Conservation (phyloP, 2,113 vertebrate genomes). For the Polypterus senegalus region DNA sequence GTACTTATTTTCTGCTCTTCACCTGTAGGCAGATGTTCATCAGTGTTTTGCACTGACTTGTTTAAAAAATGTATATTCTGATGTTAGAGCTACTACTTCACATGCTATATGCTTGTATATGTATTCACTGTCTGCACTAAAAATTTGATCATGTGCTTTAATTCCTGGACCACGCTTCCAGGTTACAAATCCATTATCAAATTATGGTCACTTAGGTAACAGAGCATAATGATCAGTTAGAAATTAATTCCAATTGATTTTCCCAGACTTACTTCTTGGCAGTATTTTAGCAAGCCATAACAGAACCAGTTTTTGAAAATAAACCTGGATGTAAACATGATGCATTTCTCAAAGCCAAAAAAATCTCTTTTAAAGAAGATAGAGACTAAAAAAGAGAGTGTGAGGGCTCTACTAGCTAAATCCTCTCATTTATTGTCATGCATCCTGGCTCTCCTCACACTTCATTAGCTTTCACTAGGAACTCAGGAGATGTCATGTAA, state of each 20-base stretch:
- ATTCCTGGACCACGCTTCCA: constrained; percentile 13
- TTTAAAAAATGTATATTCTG: too few relatives aligned
- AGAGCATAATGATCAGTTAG: constrained; percentile 27
- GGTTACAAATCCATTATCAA: constrained; percentile 28
- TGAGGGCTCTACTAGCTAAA: not conserved
- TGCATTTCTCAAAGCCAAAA: constrained; percentile 3
- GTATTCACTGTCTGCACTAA: too few relatives aligned
- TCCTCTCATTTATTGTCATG: constrained; percentile 10
- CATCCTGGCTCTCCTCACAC: constrained; percentile 2
- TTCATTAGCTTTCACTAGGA: constrained; percentile 16
- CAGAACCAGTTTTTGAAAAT: constrained; percentile 29
- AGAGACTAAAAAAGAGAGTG: not conserved
- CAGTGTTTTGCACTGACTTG: too few relatives aligned
- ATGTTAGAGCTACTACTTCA: too few relatives aligned
- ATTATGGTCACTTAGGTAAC: constrained; percentile 34
- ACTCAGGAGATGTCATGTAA: constrained; percentile 6
- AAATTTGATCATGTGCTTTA: constrained; percentile 22
- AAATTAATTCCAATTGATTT: constrained; percentile 41
- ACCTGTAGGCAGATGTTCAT: too few relatives aligned
- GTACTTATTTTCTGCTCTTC: too few relatives aligned
- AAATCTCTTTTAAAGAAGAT: not conserved
- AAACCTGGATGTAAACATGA: constrained; percentile 19
- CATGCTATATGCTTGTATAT: too few relatives aligned
- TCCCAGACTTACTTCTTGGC: constrained; percentile 16
- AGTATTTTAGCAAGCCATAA: constrained; percentile 21